A percentile compares a stretch with the other conserved stretches of the same genome.
phyloP scores from a whole-genome alignment of 2,797 vertebrate genomes.

The Margarornis squamiger region DNA sequence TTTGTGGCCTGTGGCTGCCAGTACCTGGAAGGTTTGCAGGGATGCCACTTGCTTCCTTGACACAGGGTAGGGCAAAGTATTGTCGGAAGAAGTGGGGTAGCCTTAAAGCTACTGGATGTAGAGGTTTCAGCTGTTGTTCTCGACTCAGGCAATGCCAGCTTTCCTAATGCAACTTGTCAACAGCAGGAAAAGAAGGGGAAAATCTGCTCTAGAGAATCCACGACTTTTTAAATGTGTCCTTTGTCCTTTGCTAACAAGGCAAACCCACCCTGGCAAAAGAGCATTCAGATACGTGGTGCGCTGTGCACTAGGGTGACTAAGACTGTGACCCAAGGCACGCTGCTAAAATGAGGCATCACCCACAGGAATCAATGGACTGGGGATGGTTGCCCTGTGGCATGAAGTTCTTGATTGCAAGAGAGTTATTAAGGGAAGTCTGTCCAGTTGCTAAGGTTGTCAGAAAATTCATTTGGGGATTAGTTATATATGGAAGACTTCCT shows the following conservation, averaged over 20 bases:
- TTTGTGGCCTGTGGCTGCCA: background rate
- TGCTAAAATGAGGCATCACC: background rate
- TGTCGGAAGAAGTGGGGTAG: background rate
- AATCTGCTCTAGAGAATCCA: background rate
- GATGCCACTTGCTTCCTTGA: background rate
- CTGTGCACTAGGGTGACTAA: background rate
- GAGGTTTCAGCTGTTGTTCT: background rate
- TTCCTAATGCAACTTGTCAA: background rate
- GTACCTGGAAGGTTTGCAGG: background rate
- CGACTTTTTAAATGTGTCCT: background rate
- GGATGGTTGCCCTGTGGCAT: background rate
- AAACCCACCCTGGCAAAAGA: background rate
- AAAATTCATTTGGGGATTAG: background rate
- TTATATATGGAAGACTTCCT: background rate
- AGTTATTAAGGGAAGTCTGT: background rate
- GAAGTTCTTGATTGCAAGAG: background rate
- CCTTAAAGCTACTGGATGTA: background rate
- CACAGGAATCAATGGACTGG: background rate
- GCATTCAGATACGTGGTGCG: background rate
- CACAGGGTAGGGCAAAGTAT: background rate
- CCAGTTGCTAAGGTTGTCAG: background rate
- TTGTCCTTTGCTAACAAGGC: background rate
- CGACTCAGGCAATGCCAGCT: background rate
- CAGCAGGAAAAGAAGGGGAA: background rate
- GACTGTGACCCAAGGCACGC: background rate